Evolutionary conservation across 2,113 vertebrate genomes (phyloP).

Genomic region (Hystrix cristata): DNA sequence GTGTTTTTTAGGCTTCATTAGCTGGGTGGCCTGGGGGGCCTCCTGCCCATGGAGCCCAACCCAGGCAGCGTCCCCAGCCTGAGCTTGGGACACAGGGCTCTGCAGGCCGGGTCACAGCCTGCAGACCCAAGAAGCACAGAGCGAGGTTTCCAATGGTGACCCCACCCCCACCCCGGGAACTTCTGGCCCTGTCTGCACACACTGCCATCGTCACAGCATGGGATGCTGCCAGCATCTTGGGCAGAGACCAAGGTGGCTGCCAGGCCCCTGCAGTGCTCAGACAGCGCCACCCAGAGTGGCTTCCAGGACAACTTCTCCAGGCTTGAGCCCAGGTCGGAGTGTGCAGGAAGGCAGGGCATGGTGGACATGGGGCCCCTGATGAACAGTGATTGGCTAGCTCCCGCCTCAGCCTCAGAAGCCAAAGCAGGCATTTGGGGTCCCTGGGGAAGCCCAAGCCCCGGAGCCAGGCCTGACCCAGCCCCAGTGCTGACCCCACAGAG

Average conservation of each 20-base stretch:
- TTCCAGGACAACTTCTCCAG: too few species aligned
- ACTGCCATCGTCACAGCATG: rapidly evolving
- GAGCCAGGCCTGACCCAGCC: rapidly evolving
- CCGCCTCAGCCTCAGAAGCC: background rate
- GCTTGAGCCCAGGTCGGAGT: background rate
- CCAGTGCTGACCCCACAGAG: background rate
- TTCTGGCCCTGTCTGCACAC: rapidly evolving
- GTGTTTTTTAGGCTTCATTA: rapidly evolving
- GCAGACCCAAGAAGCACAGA: rapidly evolving
- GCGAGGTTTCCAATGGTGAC: rapidly evolving
- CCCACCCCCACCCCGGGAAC: rapidly evolving
- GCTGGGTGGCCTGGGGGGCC: too few species aligned
- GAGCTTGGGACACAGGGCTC: background rate
- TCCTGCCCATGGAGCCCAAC: background rate
- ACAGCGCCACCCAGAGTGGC: rapidly evolving
- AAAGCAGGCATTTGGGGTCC: background rate
- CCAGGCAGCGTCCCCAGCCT: rapidly evolving
- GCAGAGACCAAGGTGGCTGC: too few species aligned
- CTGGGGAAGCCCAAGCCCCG: background rate
- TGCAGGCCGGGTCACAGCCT: background rate
- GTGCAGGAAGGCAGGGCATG: background rate
- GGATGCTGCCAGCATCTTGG: rapidly evolving
- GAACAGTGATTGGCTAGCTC: background rate
- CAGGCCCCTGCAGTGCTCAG: rapidly evolving
- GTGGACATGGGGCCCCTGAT: background rate